Evolutionary conservation across 2,888 invertebrate genomes (phyloP), one percentile per base, ranked within the genome.

Genomic region (Conistra vaccinii): DNA sequence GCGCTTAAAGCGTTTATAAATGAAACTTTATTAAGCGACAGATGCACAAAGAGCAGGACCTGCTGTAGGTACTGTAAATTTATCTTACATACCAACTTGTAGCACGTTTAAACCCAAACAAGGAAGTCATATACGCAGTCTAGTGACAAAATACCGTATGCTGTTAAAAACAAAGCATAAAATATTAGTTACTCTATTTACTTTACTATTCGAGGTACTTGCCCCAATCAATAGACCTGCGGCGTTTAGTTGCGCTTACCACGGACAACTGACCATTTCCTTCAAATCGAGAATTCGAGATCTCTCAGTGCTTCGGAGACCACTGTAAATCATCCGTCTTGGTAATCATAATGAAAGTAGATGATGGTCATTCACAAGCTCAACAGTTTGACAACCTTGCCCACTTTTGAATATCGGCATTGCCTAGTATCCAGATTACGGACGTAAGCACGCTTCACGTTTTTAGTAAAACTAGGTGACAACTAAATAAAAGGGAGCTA

Each of bases 111-210:
- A 51, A 74, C 62, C 55, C 81, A 80, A 74, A 62, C 62, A 80
- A 20, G 51, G 32, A 62, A 10, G 26, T 10, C 32, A 58, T 26
- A 48, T 14, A 55, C 80, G 53, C 61, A n/a, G 74, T 12, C 73
- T 55, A 80, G 73, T 14, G 62, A 63, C 75, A 51, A 74, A 77
- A 80, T 51, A 76, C 71, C 3, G 48, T 77, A 63, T 63, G 81
- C 77, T 77, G 77, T 74, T 80, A 73, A 77, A 76, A 80, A 76
- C 61, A 73, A 77, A 51, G 75, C 77, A 77, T 58, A 42, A 51
- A 60, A 57, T 58, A 77, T 77, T 77, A 77, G 55, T 80, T 23
- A 29, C 61, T 42, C 0, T 60, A 29, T 0, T 0, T n/a, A 48
- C 12, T 55, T 12, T 14, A 71, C 2, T 53, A 2, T 23, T 72